A percentile compares a stretch with the other conserved stretches of the same genome.
These are phyloP conservation scores for Phrynocephalus forsythii DNA, from an alignment of 2,797 vertebrate species.

Conservation along the genomic window DNA sequence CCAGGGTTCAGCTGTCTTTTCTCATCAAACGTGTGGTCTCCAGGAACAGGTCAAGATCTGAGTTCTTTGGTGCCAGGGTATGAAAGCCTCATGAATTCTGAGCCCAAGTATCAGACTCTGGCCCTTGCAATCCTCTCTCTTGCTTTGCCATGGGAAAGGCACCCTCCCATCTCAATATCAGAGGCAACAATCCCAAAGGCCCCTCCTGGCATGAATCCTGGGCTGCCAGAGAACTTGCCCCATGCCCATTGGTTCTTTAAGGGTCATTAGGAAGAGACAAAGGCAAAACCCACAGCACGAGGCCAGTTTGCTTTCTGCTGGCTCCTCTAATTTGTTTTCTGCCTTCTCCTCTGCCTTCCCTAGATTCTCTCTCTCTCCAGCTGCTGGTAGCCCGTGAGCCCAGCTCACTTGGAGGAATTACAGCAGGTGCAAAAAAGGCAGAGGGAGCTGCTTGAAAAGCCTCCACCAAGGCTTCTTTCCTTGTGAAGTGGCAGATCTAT, in stretches of 20 bases:
- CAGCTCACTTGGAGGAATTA: background rate
- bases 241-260: constrained; percentile 21
- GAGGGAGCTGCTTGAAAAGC: constrained; percentile 36
- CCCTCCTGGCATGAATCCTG: background rate
- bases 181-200: background rate
- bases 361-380: fast-evolving
- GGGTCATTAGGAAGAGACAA: constrained; percentile 19
- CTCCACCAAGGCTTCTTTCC: constrained; percentile 38
- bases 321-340: constrained; percentile 21
- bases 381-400: background rate
- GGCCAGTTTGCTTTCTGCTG: background rate
- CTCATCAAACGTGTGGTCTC: background rate
- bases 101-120: too few relatives aligned
- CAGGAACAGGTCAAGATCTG: background rate
- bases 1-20: background rate
- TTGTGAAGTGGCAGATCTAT: constrained; percentile 55
- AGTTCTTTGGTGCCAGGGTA: background rate
- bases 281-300: fast-evolving
- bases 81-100: too few relatives aligned
- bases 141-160: background rate
- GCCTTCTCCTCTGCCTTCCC: background rate
- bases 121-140: background rate
- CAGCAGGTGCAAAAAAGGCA: fast-evolving
- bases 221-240: background rate
- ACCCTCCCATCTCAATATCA: too few relatives aligned